Percentiles rank a stretch among this genome's conserved stretches.
Evolutionary conservation across 2,888 invertebrate genomes (phyloP).

Genomic region (Agriopis aurantiaria): DNA sequence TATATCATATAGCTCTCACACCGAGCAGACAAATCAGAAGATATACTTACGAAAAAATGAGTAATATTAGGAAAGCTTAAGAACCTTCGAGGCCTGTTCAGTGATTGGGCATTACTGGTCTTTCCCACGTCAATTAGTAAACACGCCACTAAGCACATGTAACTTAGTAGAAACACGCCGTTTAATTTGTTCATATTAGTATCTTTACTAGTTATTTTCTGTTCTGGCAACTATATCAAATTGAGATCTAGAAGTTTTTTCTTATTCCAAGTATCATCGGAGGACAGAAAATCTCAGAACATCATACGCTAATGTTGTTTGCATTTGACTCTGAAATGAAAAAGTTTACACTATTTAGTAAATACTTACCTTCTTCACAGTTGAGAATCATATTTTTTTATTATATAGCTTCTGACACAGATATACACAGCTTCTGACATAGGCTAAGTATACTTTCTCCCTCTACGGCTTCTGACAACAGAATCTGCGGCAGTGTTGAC

Average conservation of each 20-base stretch:
- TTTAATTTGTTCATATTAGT: constrained; percentile 53
- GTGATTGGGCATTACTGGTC: constrained; percentile 52
- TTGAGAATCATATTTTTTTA: too few species aligned
- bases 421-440: too few species aligned
- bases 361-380: neutral
- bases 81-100: constrained; percentile 61
- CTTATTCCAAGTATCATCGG: neutral
- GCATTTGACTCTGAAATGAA: neutral
- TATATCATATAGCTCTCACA: neutral
- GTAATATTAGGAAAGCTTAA: constrained; percentile 68
- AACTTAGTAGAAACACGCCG: constrained; percentile 59
- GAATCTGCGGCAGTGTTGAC: too few species aligned
- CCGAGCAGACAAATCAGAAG: neutral
- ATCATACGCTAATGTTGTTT: neutral
- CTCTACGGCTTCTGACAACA: too few species aligned
- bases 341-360: neutral
- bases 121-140: constrained; percentile 60
- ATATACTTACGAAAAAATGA: constrained; percentile 73
- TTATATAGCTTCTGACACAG: too few species aligned
- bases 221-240: neutral
- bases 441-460: too few species aligned
- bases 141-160: constrained; percentile 60
- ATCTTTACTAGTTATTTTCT: neutral
- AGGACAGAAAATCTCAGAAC: neutral
- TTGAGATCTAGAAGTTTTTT: neutral